phyloP scores from a whole-genome alignment of 2,113 vertebrate genomes.

The Zosterops lateralis region DNA sequence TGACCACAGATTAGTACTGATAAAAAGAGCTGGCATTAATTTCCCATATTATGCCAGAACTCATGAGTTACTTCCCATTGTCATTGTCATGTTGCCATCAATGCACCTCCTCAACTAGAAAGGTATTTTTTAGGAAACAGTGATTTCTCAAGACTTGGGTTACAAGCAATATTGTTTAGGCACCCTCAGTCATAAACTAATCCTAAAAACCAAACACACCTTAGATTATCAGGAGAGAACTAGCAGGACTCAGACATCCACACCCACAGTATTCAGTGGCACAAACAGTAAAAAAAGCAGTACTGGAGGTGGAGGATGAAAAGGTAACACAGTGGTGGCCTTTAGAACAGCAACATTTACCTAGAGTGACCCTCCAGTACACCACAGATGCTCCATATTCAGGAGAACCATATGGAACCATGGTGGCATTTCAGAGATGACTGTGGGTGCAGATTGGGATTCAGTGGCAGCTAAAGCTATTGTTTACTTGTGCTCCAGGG shows the following conservation, averaged over 20 bases:
- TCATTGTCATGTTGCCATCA: conserved; percentile 35
- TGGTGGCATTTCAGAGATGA: not conserved
- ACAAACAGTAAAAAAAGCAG: conserved; percentile 15
- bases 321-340: conserved; percentile 1
- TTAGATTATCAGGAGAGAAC: not conserved
- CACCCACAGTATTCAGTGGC: not conserved
- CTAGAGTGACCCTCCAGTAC: not conserved
- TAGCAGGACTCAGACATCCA: not conserved
- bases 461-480: conserved; percentile 34
- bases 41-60: conserved; percentile 3
- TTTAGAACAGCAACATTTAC: not conserved
- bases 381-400: not conserved
- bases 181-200: conserved; percentile 23
- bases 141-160: conserved; percentile 25
- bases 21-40: conserved; percentile 40
- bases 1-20: not conserved
- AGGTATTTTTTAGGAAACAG: not conserved
- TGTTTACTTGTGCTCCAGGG: conserved; percentile 12
- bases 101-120: conserved; percentile 11
- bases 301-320: not conserved
- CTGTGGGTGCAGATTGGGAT: not conserved
- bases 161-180: conserved; percentile 30
- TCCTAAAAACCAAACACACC: not conserved
- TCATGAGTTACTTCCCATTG: not conserved
- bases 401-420: not conserved